Conservation (phyloP, 2,888 invertebrate genomes). For the Eulithis prunata region DNA sequence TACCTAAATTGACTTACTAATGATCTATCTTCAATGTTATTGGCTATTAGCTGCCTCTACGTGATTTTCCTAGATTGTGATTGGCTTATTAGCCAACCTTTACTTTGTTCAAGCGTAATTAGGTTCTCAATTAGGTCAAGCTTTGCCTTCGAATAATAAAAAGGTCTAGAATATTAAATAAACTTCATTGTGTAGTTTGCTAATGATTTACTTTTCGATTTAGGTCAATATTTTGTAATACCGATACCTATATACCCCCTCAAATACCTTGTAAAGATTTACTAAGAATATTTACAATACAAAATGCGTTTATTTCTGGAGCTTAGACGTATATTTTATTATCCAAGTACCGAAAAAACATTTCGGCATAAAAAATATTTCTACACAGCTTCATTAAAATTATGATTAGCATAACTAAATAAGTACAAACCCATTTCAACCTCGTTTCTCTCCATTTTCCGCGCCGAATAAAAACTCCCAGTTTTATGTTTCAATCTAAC, state of each 20-base stretch:
- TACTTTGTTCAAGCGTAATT: slow-evolving; percentile 1
- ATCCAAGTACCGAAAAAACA: background rate
- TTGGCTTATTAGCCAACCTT: no score
- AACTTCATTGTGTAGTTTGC: background rate
- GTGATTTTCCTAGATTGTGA: no score
- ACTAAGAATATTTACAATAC: no score
- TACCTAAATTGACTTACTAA: background rate
- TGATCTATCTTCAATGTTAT: background rate
- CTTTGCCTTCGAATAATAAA: background rate
- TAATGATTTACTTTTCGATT: background rate
- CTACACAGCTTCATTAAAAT: background rate
- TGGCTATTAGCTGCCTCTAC: background rate
- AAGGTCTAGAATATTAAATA: background rate
- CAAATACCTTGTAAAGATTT: no score
- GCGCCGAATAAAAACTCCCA: background rate
- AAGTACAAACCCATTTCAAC: background rate
- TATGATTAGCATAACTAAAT: slow-evolving; percentile 3
- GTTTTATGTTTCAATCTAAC: slow-evolving; percentile 26
- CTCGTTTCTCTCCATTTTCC: slow-evolving; percentile 1
- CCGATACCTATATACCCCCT: no score
- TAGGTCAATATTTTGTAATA: slow-evolving; percentile 4
- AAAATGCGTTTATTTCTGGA: no score
- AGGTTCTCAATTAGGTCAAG: background rate
- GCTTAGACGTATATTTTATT: no score
- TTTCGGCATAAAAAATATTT: background rate